Percentiles rank a stretch among this genome's conserved stretches.
Conservation (phyloP, 2,113 vertebrate genomes). For the Anarrhichthys ocellatus region DNA sequence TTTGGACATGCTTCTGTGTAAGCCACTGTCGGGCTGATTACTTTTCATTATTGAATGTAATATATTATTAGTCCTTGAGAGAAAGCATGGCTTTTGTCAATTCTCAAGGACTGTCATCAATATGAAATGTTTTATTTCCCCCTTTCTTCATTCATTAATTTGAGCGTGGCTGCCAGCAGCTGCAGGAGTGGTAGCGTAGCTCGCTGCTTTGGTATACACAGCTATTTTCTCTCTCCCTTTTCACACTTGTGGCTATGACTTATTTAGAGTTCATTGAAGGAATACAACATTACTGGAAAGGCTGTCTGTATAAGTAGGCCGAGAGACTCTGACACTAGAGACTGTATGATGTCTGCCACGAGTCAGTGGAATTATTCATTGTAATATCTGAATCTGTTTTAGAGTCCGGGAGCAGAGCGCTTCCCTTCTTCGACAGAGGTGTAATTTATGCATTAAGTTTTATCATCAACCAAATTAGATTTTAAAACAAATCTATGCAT, state of each 20-base stretch:
- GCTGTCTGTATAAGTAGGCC: conserved; percentile 76
- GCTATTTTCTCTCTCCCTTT: conserved; percentile 52
- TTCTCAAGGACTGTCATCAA: conserved; percentile 77
- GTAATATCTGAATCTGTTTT: conserved; percentile 70
- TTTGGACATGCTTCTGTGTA: conserved; percentile 59
- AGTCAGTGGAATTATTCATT: conserved; percentile 73
- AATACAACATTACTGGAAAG: conserved; percentile 74
- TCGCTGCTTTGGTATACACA: conserved; percentile 54
- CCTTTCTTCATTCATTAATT: conserved; percentile 72
- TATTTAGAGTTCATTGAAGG: conserved; percentile 78
- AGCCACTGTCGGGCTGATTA: conserved; percentile 70
- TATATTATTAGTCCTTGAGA: conserved; percentile 75
- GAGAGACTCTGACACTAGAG: conserved; percentile 73
- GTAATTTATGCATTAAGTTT: conserved; percentile 61
- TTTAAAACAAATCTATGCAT: conserved; percentile 41
- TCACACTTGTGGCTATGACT: conserved; percentile 73
- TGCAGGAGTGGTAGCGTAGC: conserved; percentile 40
- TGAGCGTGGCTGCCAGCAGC: conserved; percentile 59
- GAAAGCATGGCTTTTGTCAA: conserved; percentile 61
- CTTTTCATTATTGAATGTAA: conserved; percentile 76
- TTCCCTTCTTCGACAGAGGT: conserved; percentile 52
- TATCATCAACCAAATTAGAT: conserved; percentile 57
- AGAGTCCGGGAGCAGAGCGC: conserved; percentile 38
- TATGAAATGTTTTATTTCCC: conserved; percentile 73
- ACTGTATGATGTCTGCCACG: conserved; percentile 66